Conservation (phyloP, 2,888 invertebrate genomes). For the Desoria tigrina region DNA sequence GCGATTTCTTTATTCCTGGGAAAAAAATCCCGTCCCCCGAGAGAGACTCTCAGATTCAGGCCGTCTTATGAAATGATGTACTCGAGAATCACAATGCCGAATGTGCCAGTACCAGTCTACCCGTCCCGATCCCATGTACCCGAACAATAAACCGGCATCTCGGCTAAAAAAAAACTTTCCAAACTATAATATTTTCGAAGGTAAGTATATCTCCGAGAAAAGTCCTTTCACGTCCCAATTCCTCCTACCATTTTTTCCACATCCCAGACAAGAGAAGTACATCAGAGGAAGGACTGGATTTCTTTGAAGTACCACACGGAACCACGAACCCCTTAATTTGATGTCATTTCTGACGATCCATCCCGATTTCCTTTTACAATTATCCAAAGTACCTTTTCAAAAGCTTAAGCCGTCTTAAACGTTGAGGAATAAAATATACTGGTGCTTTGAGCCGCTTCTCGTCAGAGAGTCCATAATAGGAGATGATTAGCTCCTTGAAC, state of each 20-base stretch:
- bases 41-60: not conserved
- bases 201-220: not conserved
- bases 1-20: constrained; percentile 5
- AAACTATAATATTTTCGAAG: not conserved
- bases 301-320: constrained; percentile 16
- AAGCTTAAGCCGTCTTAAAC: not conserved
- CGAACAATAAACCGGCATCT: too few relatives aligned
- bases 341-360: constrained; percentile 18
- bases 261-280: not conserved
- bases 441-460: not conserved
- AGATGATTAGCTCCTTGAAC: not conserved
- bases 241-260: not conserved
- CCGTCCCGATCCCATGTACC: not conserved
- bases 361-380: constrained; percentile 15
- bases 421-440: not conserved
- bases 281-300: not conserved
- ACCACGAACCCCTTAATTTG: constrained; percentile 4
- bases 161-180: too few relatives aligned
- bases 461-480: not conserved
- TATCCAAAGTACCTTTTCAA: constrained; percentile 12
- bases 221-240: not conserved
- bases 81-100: not conserved
- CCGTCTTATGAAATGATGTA: not conserved
- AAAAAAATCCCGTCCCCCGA: not conserved
- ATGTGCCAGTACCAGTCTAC: not conserved